Evolutionary conservation across 2,113 vertebrate genomes (phyloP).

Genomic region (Pristiophorus japonicus): DNA sequence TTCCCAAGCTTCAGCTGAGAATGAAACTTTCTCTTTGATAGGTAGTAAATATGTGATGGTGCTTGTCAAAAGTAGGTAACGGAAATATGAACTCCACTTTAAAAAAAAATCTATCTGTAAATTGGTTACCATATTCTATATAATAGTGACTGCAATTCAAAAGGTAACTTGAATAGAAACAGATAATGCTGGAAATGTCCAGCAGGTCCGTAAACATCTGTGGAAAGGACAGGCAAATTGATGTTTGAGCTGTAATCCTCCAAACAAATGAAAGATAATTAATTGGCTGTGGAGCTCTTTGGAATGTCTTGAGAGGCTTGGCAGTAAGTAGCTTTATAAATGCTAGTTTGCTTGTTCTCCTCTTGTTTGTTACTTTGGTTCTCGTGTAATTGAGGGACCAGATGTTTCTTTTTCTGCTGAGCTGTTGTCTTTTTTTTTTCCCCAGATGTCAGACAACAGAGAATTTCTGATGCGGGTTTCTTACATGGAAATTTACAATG

Average conservation of each 20-base stretch:
- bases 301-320: not conserved
- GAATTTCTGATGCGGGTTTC: slow-evolving; percentile 91
- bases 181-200: not conserved
- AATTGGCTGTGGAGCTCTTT: not conserved
- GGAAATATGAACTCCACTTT: not conserved
- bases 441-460: slow-evolving; percentile 72
- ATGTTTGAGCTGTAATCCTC: not conserved
- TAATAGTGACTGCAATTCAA: not conserved
- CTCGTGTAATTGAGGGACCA: not conserved
- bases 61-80: not conserved
- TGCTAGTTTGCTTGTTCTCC: not conserved
- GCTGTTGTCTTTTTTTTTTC: not conserved
- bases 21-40: too few relatives aligned
- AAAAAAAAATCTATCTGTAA: not conserved
- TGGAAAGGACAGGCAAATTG: not conserved
- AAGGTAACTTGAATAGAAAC: not conserved
- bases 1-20: too few relatives aligned
- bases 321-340: not conserved
- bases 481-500: slow-evolving; percentile 98
- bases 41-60: too few relatives aligned
- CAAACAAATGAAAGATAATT: not conserved
- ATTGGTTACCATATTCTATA: not conserved
- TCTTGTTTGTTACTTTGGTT: not conserved
- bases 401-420: not conserved
- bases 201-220: not conserved